Base-by-base conservation (phyloP, 2,113 vertebrate species). In the Zeus faber region DNA sequence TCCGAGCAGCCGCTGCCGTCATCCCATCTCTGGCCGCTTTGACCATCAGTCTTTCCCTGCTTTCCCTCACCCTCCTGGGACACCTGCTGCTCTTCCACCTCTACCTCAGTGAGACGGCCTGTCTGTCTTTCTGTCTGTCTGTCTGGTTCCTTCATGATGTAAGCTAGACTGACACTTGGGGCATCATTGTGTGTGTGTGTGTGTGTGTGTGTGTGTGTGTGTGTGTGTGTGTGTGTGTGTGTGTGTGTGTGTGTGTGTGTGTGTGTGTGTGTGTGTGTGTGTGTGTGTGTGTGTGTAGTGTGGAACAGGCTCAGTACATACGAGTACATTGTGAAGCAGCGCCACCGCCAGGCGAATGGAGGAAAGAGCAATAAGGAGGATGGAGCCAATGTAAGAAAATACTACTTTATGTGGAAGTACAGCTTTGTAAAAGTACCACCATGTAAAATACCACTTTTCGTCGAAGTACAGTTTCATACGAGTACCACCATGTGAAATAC, bases 231-330 rank as follows among this genome's bases (percentile, higher is more conserved):
- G 6, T 23, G 25, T 37, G 35, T 39, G 22, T 24, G 47, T 13
- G 24, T 17, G 9, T 33, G 49, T 11, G 17, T 33, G 17, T 13
- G 16, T 14, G 27, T 21, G 6, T 8, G n/a, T 5, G 2, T 17
- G 6, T 24, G 14, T 9, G 20, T 16, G 22, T 17, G 35, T 40
- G 21, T 24, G 31, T 37, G 49, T 37, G 52, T 20, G 17, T 43
- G 37, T 37, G n/a, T 54, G 20, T 44, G 33, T 79, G 49, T 50
- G 20, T 51, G 0, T 54, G 0, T 47, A 99, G 96, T 97, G 90
- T 96, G 95, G 94, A 94, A 97, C 88, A 91, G 92, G 53, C 84
- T 99, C 64, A 97, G 93, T 33, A 99, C 96, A 0, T 98, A 95
- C 1, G 95, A 98, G 72, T 99, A 98, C 79, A 95, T 98, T 13